Percentiles rank a stretch among this genome's conserved stretches.
phyloP scores from a whole-genome alignment of 1,140 invertebrate genomes.

The Lasaia peninsularis region DNA sequence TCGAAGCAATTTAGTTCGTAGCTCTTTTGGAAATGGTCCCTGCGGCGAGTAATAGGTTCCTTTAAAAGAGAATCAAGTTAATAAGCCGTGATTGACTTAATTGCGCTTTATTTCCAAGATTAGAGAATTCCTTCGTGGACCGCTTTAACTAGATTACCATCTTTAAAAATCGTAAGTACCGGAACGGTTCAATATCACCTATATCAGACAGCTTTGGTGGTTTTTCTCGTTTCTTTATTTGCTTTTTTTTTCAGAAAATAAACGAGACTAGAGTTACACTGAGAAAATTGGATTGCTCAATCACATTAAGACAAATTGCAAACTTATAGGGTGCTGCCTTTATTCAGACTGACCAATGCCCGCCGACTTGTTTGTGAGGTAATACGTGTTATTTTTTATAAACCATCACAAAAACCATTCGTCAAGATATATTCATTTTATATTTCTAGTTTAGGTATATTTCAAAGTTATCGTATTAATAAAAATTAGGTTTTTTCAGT shows the following conservation, averaged over 20 bases:
- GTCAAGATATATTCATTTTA: no score
- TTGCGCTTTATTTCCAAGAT: slow-evolving; percentile 60
- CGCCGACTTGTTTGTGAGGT: no score
- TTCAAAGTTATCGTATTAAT: no score
- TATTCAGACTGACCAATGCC: neutral
- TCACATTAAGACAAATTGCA: slow-evolving; percentile 32
- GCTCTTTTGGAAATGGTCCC: slow-evolving; percentile 57
- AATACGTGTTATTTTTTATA: neutral
- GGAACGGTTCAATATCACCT: slow-evolving; percentile 1
- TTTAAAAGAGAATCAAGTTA: slow-evolving; percentile 69
- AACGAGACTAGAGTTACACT: slow-evolving; percentile 42
- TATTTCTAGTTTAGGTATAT: no score
- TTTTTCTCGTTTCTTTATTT: slow-evolving; percentile 29
- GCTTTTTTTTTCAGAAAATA: slow-evolving; percentile 44
- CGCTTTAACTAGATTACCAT: slow-evolving; percentile 32
- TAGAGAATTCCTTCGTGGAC: slow-evolving; percentile 39
- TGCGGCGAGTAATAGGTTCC: slow-evolving; percentile 65
- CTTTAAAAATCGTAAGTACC: slow-evolving; percentile 11
- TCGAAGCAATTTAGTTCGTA: slow-evolving; percentile 62
- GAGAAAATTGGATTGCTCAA: slow-evolving; percentile 65
- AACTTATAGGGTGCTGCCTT: neutral
- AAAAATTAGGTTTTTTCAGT: no score
- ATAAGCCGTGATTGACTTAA: slow-evolving; percentile 71
- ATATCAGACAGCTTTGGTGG: slow-evolving; percentile 22
- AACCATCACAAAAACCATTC: no score